Percentiles rank a stretch among this genome's conserved stretches.
phyloP scores from a whole-genome alignment of 2,888 invertebrate genomes.

The Mesochorus sp. region DNA sequence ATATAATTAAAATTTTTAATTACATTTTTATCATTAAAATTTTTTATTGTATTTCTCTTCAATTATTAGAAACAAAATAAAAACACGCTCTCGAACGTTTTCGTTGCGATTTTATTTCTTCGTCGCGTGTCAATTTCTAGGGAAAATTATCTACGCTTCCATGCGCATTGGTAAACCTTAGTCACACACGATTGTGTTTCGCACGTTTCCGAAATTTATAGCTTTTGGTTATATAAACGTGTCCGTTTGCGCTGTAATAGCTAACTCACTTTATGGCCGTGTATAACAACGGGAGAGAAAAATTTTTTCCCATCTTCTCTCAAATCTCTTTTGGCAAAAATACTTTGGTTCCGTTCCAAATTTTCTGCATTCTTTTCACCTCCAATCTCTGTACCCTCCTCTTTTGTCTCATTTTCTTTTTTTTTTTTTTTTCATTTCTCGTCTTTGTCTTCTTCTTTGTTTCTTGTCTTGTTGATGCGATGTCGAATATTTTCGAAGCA shows the following conservation, averaged over 20 bases:
- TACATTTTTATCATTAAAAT: not conserved
- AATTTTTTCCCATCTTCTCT: slow-evolving; percentile 1
- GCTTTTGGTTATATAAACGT: no score
- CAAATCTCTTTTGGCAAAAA: slow-evolving; percentile 36
- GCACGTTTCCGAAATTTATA: no score
- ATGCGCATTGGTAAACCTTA: not conserved
- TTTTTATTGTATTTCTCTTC: not conserved
- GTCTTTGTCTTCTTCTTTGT: slow-evolving; percentile 8
- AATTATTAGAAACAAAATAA: no score
- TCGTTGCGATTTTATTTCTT: no score
- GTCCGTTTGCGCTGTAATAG: slow-evolving; percentile 44
- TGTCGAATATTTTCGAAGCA: slow-evolving; percentile 30
- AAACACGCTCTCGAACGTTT: no score
- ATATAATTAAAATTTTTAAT: no score
- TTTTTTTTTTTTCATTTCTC: slow-evolving; percentile 12
- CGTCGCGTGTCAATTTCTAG: no score
- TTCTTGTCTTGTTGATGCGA: not conserved
- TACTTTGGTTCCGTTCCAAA: slow-evolving; percentile 65
- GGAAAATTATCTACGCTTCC: slow-evolving; percentile 6
- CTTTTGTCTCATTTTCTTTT: not conserved
- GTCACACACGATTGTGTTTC: slow-evolving; percentile 32
- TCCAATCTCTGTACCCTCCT: no score
- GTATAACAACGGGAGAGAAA: slow-evolving; percentile 28
- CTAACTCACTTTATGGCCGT: slow-evolving; percentile 43
- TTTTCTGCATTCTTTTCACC: slow-evolving; percentile 39